Evolutionary conservation across 2,888 invertebrate species (phyloP).

Genomic region (Andrena minutula): DNA sequence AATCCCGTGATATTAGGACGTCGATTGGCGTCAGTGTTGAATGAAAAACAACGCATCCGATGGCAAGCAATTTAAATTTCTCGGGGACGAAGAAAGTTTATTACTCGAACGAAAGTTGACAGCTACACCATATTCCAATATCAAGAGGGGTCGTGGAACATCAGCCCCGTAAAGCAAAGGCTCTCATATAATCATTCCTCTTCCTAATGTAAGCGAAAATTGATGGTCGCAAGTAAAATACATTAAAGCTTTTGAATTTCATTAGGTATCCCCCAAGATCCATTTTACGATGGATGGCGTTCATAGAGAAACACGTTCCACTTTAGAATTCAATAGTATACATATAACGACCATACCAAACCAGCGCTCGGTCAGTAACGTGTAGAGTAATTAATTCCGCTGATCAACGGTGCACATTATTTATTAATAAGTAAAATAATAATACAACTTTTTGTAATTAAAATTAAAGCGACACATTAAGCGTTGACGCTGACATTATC

Average conservation of each 20-base stretch:
- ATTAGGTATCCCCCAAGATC: conserved; percentile 31
- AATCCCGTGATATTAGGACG: conserved; percentile 54
- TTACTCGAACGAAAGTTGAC: conserved; percentile 68
- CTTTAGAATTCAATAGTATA: conserved; percentile 33
- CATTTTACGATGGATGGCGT: conserved; percentile 39
- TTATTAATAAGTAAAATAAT: not conserved
- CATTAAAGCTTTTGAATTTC: conserved; percentile 65
- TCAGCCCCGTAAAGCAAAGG: conserved; percentile 35
- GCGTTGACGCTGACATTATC: too few species aligned
- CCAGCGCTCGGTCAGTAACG: not conserved
- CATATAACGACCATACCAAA: conserved; percentile 6
- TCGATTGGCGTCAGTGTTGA: conserved; percentile 57
- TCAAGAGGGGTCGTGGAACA: conserved; percentile 59
- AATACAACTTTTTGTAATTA: too few species aligned
- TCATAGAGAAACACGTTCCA: conserved; percentile 37
- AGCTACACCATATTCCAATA: conserved; percentile 72
- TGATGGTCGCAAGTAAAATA: conserved; percentile 65
- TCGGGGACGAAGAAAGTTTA: conserved; percentile 56
- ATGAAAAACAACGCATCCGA: conserved; percentile 53
- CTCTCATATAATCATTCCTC: conserved; percentile 48
- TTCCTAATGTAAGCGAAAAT: conserved; percentile 56
- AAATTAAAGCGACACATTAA: too few species aligned
- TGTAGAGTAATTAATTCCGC: not conserved
- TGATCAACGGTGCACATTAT: not conserved
- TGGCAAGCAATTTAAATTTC: conserved; percentile 64